Evolutionary conservation across 2,113 vertebrate species (phyloP).

Genomic region (Calidris pygmaea): DNA sequence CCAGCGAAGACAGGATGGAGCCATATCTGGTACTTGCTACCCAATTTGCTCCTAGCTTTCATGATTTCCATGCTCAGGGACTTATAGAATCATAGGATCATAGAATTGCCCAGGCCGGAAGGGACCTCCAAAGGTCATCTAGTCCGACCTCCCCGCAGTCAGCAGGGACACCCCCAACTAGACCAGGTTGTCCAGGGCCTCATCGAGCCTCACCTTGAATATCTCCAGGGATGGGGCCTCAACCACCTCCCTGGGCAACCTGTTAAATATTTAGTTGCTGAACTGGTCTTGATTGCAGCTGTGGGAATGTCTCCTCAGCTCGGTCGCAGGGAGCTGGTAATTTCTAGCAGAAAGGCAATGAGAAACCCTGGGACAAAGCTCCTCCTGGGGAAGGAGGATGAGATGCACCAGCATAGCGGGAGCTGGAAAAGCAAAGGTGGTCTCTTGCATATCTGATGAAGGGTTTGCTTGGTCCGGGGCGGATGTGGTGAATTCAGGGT

Average conservation of each 20-base stretch:
- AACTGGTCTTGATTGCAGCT: background rate
- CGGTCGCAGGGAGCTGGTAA: fast-evolving
- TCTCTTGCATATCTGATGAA: background rate
- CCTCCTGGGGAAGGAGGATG: background rate
- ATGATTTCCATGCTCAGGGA: background rate
- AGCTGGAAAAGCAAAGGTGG: background rate
- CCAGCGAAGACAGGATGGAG: background rate
- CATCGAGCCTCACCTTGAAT: no score
- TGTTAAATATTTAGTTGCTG: background rate
- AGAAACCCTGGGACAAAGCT: background rate
- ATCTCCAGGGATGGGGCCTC: no score
- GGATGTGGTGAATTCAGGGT: background rate
- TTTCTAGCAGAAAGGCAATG: background rate
- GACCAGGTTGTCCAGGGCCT: no score
- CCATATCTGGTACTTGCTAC: background rate
- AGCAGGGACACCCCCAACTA: no score
- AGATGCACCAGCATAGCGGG: fast-evolving
- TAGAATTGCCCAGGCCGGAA: no score
- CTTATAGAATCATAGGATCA: no score
- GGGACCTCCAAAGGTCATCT: no score
- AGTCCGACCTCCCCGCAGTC: no score
- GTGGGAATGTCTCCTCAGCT: background rate
- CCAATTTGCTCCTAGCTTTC: fast-evolving
- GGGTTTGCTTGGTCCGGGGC: background rate
- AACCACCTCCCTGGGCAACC: no score